phyloP scores from a whole-genome alignment of 2,797 vertebrate genomes.

The Tangara arthus region DNA sequence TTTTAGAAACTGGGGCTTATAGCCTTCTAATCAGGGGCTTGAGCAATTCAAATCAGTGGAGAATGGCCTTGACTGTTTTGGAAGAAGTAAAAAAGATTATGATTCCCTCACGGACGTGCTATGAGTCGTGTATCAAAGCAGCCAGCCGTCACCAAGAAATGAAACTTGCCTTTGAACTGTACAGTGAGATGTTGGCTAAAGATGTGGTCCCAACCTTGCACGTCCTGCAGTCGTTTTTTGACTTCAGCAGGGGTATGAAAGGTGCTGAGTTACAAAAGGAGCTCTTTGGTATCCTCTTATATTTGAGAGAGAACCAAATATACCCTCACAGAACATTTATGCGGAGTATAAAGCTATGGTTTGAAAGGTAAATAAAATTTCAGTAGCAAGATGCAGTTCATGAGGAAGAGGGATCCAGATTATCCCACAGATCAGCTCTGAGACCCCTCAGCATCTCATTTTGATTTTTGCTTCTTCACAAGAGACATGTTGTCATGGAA shows the following conservation, averaged over 20 bases:
- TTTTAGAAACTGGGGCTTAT: conserved; percentile 82
- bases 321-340: conserved; percentile 83
- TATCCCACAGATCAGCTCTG: background rate
- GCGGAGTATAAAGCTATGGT: conserved; percentile 86
- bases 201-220: conserved; percentile 78
- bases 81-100: conserved; percentile 81
- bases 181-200: conserved; percentile 79
- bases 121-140: conserved; percentile 82
- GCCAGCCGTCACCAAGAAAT: conserved; percentile 78
- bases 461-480: background rate
- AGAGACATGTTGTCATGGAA: background rate
- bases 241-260: conserved; percentile 62
- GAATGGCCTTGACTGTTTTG: conserved; percentile 79
- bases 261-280: conserved; percentile 69
- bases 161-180: conserved; percentile 80
- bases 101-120: conserved; percentile 80
- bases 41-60: conserved; percentile 83
- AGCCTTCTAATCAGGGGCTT: conserved; percentile 86
- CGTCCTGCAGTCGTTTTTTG: conserved; percentile 84
- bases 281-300: conserved; percentile 79
- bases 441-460: background rate
- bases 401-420: background rate
- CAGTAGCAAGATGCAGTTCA: background rate
- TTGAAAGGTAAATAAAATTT: conserved; percentile 85
- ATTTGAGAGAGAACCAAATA: conserved; percentile 88